phyloP scores from a whole-genome alignment of 2,888 invertebrate genomes.

The Noctuana brunneofusca region DNA sequence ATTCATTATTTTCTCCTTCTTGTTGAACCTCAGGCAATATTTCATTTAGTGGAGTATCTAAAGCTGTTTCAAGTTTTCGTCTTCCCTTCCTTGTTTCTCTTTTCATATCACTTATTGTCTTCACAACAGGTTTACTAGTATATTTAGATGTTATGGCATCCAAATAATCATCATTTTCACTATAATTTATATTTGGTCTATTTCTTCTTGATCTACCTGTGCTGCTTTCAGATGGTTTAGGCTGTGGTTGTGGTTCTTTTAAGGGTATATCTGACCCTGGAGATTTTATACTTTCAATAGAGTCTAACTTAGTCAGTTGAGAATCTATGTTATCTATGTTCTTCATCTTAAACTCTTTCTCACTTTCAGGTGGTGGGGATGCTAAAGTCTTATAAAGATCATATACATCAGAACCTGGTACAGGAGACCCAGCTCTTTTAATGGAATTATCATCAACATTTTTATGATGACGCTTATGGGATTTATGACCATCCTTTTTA shows the following conservation, averaged over 20 bases:
- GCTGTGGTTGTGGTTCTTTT: slow-evolving; percentile 68
- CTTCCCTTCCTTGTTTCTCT: slow-evolving; percentile 70
- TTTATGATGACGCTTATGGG: slow-evolving; percentile 76
- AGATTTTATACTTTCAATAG: slow-evolving; percentile 50
- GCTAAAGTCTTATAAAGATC: slow-evolving; percentile 79
- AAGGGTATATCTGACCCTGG: slow-evolving; percentile 60
- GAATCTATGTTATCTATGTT: slow-evolving; percentile 66
- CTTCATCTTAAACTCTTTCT: slow-evolving; percentile 54
- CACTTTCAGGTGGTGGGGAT: slow-evolving; percentile 67
- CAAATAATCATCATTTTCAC: slow-evolving; percentile 82
- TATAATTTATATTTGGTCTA: slow-evolving; percentile 79
- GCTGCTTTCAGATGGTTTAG: slow-evolving; percentile 68
- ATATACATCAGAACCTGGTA: slow-evolving; percentile 76
- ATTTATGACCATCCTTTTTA: slow-evolving; percentile 79
- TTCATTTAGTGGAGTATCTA: slow-evolving; percentile 45
- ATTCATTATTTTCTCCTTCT: slow-evolving; percentile 56
- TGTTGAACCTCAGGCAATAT: slow-evolving; percentile 51
- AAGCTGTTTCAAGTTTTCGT: slow-evolving; percentile 59
- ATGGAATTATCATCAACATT: slow-evolving; percentile 60
- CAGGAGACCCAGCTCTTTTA: slow-evolving; percentile 76
- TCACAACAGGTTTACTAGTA: slow-evolving; percentile 58
- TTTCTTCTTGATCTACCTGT: slow-evolving; percentile 73
- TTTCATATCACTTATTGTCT: slow-evolving; percentile 71
- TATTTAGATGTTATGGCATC: slow-evolving; percentile 72
- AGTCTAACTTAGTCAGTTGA: slow-evolving; percentile 66